phyloP scores from a whole-genome alignment of 2,797 vertebrate species.

The Phoebastria nigripes region DNA sequence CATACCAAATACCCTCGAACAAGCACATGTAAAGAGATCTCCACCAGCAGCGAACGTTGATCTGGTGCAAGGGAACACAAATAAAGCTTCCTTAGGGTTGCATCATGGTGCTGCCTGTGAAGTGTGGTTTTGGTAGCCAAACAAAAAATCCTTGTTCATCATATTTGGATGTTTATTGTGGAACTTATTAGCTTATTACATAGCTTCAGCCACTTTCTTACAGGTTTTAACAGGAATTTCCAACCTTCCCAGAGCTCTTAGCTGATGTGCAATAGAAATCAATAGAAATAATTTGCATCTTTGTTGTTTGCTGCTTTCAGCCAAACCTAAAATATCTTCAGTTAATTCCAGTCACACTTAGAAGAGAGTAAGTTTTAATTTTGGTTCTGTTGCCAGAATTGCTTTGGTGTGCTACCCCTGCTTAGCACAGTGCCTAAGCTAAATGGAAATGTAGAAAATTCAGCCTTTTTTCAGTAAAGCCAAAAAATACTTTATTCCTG shows the following conservation, averaged over 20 bases:
- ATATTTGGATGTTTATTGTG: neutral
- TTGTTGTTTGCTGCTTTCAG: neutral
- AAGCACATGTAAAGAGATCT: neutral
- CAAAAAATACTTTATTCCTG: neutral
- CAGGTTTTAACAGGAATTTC: neutral
- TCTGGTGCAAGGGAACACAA: neutral
- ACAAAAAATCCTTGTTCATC: neutral
- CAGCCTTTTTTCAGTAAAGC: neutral
- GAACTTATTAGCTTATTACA: neutral
- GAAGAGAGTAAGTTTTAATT: neutral
- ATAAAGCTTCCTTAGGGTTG: neutral
- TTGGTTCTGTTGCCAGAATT: neutral
- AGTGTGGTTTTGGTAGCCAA: neutral
- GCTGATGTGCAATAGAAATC: neutral
- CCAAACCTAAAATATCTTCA: neutral
- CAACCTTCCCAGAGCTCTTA: neutral
- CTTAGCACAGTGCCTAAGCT: neutral
- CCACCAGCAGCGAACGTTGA: neutral
- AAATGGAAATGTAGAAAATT: neutral
- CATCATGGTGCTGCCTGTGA: neutral
- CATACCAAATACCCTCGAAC: neutral
- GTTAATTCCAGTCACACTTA: neutral
- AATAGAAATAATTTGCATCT: neutral
- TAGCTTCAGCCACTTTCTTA: neutral
- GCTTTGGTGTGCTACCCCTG: neutral